A percentile compares a stretch with the other conserved stretches of the same genome.
phyloP scores from a whole-genome alignment of 2,888 invertebrate genomes.

The Xiphydria camelus region DNA sequence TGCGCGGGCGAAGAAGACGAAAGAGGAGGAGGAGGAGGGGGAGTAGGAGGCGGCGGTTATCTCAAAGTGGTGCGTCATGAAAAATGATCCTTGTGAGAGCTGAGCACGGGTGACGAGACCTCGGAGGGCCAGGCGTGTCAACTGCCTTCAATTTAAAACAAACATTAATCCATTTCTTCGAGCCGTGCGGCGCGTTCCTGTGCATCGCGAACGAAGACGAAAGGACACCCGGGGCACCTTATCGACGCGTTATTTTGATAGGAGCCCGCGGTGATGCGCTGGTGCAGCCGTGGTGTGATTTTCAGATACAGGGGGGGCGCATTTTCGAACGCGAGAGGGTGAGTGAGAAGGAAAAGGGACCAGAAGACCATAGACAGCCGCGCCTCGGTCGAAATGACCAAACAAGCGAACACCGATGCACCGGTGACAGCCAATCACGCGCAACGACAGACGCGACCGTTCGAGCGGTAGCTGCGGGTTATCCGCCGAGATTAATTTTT shows the following conservation, averaged over 20 bases:
- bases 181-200: too few relatives aligned
- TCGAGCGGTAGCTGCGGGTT: background rate
- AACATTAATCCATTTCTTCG: slow-evolving; percentile 29
- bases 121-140: slow-evolving; percentile 23
- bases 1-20: slow-evolving; percentile 16
- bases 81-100: slow-evolving; percentile 52
- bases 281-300: too few relatives aligned
- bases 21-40: slow-evolving; percentile 11
- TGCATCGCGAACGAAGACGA: too few relatives aligned
- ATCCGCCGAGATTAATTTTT: background rate
- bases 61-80: slow-evolving; percentile 41
- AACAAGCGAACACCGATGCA: slow-evolving; percentile 27
- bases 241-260: too few relatives aligned
- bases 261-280: too few relatives aligned
- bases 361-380: slow-evolving; percentile 20
- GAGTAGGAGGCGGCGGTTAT: slow-evolving; percentile 31
- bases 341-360: slow-evolving; percentile 3
- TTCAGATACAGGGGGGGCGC: too few relatives aligned
- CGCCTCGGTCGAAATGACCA: slow-evolving; percentile 33
- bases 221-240: too few relatives aligned
- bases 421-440: slow-evolving; percentile 46
- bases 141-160: slow-evolving; percentile 38
- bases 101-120: slow-evolving; percentile 31
- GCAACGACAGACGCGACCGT: slow-evolving; percentile 24
- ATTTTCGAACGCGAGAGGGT: too few relatives aligned